Base-by-base conservation (phyloP, 2,797 vertebrate genomes). In the Cryptoblepharus egeriae region DNA sequence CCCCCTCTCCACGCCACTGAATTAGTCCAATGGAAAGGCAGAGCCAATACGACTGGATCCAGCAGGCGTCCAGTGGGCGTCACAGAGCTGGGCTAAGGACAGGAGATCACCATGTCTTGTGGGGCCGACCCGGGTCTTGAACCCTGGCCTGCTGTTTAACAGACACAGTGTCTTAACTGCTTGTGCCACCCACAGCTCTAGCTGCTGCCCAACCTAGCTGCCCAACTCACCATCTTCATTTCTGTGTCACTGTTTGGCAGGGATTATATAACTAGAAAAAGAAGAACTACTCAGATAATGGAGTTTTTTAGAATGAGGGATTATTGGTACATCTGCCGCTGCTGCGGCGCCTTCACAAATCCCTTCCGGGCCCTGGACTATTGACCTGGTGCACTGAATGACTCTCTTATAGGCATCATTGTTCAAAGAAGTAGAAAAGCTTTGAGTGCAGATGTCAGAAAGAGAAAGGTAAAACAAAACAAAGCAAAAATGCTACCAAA, bases 261-360 rank as follows among this genome's bases (percentile, higher is more conserved):
- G 82, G 87, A 88, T 92, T 94, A 92, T 3, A 82, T 90, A 92
- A 93, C 90, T 90, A 87, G 75, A 83, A 90, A 88, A 93, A 79
- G 88, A 88, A 92, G 86, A 91, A 79, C 81, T 76, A 69, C 82
- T 85, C 86, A 88, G 91, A 90, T 91, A 93, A 94, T 90, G 86
- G 89, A 90, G 52, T 30, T 57, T 85, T 89, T 91, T 77, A 55
- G 85, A 92, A n/a, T 30, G 20, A 82, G 83, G 84, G 83, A 90
- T 91, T 92, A 93, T 75, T 90, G 83, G 67, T 89, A 82, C 88
- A 49, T 49, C 45, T 84, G 87, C 86, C 90, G 85, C 88, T 85
- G 81, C 80, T 85, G 86, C 89, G 89, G 85, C 55, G 61, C 87
- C 87, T 92, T 89, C 80, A 67, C 68, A 92, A 93, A 93, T 88